These are phyloP conservation scores for Philypnodon macrostomus DNA, from an alignment of 2,797 vertebrate species.

Conservation along the genomic window DNA sequence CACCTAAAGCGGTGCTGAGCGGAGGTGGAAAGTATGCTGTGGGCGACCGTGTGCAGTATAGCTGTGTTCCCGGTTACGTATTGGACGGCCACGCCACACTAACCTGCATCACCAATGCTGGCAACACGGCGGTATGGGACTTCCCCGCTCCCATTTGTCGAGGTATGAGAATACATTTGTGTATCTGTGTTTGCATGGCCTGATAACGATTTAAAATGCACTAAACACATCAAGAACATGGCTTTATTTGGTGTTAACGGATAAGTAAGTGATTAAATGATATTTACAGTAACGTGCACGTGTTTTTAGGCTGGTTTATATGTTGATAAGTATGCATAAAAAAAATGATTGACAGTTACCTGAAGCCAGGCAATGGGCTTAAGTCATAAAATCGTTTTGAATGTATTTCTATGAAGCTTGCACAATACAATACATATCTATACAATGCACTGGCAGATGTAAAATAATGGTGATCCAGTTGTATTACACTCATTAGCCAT, in stretches of 20 bases:
- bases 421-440: too few species aligned
- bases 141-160: slow-evolving; percentile 72
- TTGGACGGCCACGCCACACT: slow-evolving; percentile 70
- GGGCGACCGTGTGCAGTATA: slow-evolving; percentile 65
- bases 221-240: slow-evolving; percentile 7
- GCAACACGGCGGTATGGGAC: slow-evolving; percentile 71
- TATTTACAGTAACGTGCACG: background rate
- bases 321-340: too few species aligned
- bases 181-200: slow-evolving; percentile 13
- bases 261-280: background rate
- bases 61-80: slow-evolving; percentile 69
- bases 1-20: slow-evolving; percentile 67
- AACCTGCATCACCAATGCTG: slow-evolving; percentile 68
- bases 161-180: slow-evolving; percentile 50
- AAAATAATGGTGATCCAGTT: too few species aligned
- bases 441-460: too few species aligned
- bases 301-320: too few species aligned
- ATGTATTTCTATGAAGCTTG: too few species aligned
- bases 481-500: too few species aligned
- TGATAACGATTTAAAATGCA: slow-evolving; percentile 15
- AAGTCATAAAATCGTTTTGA: too few species aligned
- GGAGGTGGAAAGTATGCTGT: slow-evolving; percentile 58
- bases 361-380: too few species aligned
- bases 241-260: background rate
- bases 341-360: too few species aligned